Evolutionary conservation across 37 sponge, comb jelly and placozoan genomes (phyloP).

Genomic region (Lycopodina hypogea): DNA sequence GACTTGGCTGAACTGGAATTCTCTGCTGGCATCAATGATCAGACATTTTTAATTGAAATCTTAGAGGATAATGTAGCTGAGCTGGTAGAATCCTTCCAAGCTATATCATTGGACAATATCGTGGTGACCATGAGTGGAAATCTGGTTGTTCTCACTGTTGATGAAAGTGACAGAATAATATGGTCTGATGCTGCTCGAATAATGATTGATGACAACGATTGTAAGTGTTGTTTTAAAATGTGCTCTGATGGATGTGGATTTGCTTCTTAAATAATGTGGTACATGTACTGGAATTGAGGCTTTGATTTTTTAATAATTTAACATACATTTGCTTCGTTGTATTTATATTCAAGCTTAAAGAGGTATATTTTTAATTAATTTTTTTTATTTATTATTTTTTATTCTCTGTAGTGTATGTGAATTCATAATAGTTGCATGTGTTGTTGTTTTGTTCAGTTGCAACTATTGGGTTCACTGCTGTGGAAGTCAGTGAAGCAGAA

Average conservation of each 20-base stretch:
- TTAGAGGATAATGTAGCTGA: not conserved
- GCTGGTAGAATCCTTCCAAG: not conserved
- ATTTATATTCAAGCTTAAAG: too few relatives aligned
- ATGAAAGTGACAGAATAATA: not conserved
- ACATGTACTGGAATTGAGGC: too few relatives aligned
- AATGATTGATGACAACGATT: not conserved
- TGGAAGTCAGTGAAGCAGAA: conserved; percentile 8
- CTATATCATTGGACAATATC: not conserved
- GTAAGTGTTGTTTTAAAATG: too few relatives aligned
- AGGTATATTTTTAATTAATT: too few relatives aligned
- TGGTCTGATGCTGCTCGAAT: not conserved
- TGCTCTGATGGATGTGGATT: too few relatives aligned
- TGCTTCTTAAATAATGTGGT: too few relatives aligned
- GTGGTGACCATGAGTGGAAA: not conserved
- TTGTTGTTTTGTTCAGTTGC: not conserved
- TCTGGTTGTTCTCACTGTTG: not conserved
- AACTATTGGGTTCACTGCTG: conserved; percentile 9
- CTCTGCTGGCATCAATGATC: not conserved
- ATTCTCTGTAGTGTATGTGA: too few relatives aligned
- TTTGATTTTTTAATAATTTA: too few relatives aligned
- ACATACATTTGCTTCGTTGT: too few relatives aligned
- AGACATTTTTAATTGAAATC: not conserved
- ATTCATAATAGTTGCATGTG: too few relatives aligned
- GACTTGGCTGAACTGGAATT: not conserved
- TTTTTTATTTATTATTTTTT: too few relatives aligned